Conservation (phyloP, 2,888 invertebrate genomes). For the Volucella bombylans region DNA sequence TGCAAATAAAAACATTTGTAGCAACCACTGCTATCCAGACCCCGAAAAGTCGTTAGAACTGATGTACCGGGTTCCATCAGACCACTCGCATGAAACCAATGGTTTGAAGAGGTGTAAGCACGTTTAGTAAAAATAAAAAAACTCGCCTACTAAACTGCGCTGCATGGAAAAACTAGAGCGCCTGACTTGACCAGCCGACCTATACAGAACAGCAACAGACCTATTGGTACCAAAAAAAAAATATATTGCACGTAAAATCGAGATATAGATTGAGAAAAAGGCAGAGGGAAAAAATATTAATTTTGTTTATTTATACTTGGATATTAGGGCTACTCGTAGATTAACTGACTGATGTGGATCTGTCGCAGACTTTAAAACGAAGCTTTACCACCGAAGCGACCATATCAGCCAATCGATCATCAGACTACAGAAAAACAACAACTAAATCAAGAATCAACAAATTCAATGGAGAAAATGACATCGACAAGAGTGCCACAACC, state of each 20-base stretch:
- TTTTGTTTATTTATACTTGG: constrained; percentile 34
- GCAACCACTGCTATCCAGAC: no score
- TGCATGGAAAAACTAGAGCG: no score
- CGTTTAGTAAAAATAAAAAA: no score
- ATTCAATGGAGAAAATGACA: constrained; percentile 81
- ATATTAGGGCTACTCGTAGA: constrained; percentile 26
- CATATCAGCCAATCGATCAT: constrained; percentile 78
- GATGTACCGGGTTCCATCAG: no score
- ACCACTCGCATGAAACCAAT: no score
- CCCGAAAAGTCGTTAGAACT: no score
- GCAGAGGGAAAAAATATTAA: background rate
- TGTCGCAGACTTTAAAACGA: constrained; percentile 90
- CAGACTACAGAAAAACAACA: constrained; percentile 53
- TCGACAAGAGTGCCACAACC: constrained; percentile 84
- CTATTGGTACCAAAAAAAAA: background rate
- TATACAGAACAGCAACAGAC: no score
- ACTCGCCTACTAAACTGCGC: no score
- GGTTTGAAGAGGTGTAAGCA: no score
- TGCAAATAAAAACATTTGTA: no score
- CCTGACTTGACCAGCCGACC: no score
- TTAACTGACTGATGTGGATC: constrained; percentile 68
- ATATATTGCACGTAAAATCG: constrained; percentile 33
- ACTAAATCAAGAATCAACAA: constrained; percentile 68
- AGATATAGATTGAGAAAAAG: constrained; percentile 12
- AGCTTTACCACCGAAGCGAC: constrained; percentile 85